phyloP scores from a whole-genome alignment of 2,113 vertebrate genomes.

The Eupsittula cactorum region DNA sequence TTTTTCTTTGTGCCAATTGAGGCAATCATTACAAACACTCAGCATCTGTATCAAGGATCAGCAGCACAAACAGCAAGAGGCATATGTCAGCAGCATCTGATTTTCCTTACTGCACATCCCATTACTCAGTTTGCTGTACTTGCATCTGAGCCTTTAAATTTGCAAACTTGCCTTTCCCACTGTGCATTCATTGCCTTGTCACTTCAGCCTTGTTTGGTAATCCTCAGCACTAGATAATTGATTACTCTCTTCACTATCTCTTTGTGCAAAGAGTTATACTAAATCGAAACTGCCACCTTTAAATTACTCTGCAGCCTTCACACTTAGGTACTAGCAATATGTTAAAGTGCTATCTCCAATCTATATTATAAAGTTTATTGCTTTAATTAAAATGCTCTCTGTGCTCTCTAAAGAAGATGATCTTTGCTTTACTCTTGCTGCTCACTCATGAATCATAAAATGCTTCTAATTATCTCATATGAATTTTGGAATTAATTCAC shows the following conservation, averaged over 20 bases:
- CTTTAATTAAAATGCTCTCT: conserved; percentile 58
- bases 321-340: background rate
- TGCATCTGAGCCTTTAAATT: background rate
- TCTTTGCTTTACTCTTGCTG: background rate
- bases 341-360: conserved; percentile 13
- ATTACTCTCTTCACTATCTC: conserved; percentile 40
- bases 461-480: conserved; percentile 20
- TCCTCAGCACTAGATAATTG: conserved; percentile 1
- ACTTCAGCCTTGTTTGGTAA: conserved; percentile 27
- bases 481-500: conserved; percentile 11
- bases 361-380: conserved; percentile 52
- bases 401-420: background rate
- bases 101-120: background rate
- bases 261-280: conserved; percentile 21
- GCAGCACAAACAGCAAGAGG: background rate
- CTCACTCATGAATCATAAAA: background rate
- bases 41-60: background rate
- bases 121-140: conserved; percentile 6
- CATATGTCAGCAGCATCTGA: background rate
- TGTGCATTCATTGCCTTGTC: conserved; percentile 6
- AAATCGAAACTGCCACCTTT: conserved; percentile 33
- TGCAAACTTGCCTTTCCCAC: conserved; percentile 6
- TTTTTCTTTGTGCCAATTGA: background rate
- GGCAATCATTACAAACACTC: background rate
- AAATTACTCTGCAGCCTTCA: conserved; percentile 36